Conservation (phyloP, 2,113 vertebrate species). For the Lamprologus ornatipinnis region DNA sequence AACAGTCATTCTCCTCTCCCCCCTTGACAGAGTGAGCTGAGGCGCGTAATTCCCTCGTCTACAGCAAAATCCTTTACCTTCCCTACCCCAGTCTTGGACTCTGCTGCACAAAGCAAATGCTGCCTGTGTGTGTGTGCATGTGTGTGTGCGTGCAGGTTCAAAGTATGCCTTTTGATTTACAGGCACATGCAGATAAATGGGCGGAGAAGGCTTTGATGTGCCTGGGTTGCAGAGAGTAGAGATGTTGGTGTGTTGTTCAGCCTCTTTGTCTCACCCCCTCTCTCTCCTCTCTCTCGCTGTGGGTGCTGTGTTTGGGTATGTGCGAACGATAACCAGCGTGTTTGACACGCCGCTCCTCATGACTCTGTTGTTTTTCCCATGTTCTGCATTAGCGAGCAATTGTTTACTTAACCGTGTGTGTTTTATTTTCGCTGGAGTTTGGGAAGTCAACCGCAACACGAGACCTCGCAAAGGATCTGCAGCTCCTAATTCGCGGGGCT, state of each 20-base stretch:
- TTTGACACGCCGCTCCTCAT: constrained; percentile 26
- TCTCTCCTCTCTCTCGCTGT: constrained; percentile 1
- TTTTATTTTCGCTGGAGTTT: neutral
- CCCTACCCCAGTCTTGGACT: neutral
- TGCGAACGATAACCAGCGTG: constrained; percentile 17
- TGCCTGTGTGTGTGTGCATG: neutral
- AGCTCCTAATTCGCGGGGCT: neutral
- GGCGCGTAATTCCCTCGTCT: constrained; percentile 55
- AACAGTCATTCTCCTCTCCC: constrained; percentile 36
- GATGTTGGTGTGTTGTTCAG: constrained; percentile 47
- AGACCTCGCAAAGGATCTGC: neutral
- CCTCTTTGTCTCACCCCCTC: constrained; percentile 39
- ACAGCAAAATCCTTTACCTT: constrained; percentile 45
- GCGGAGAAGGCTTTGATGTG: constrained; percentile 58
- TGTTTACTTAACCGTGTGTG: constrained; percentile 1
- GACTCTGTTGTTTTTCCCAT: neutral
- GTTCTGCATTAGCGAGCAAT: constrained; percentile 8
- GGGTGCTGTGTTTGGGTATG: neutral
- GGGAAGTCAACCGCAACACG: neutral
- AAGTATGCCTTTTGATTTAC: constrained; percentile 59
- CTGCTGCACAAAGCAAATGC: constrained; percentile 39
- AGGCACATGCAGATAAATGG: constrained; percentile 53
- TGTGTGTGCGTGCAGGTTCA: neutral
- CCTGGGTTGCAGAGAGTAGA: constrained; percentile 16
- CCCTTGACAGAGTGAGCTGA: constrained; percentile 46